Evolutionary conservation across 2,113 vertebrate species (phyloP), one percentile per base, ranked within the genome.

Genomic region (Nibea coibor): DNA sequence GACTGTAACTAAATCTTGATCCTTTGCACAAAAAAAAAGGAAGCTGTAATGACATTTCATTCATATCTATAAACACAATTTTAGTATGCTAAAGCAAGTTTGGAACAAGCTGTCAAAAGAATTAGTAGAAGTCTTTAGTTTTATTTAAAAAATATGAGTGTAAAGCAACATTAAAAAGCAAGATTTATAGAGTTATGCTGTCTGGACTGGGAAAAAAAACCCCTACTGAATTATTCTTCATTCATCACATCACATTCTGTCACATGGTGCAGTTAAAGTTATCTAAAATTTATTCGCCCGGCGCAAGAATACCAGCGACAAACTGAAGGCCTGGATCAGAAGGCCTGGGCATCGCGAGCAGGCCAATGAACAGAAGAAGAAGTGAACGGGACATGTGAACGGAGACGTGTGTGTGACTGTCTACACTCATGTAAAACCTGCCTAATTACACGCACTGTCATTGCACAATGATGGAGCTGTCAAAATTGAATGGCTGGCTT

Each of bases 401-500:
- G 47, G 47, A 53, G 56, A 63, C 2, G 24, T 26, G 24, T 26
- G 82, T 48, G 61, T 0, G 69, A 56, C 62, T 54, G 74, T 58
- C 79, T 59, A 42, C 76, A 10, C 77, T 72, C 72, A 24, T 78
- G 75, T 80, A 58, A 73, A 86, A 84, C 76, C 81, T 65, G 73
- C 65, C 66, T 70, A 82, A 86, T 88, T 76, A 83, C 81, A 74
- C 62, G 69, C 72, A 67, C 82, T 47, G 80, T 61, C 83, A 57
- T 47, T 31, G 80, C 83, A 88, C 88, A 92, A 92, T 85, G 82
- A 78, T 72, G 82, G 42, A 83, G 78, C 81, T 91, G 85, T 92
- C 89, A 86, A 71, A 75, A 83, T 20, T 72, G 85, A 90, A 68
- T 78, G 87, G 74, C 81, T 67, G 73, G 74, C 78, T 62, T 64